Conservation (phyloP, 2,113 vertebrate genomes). For the Chaetodon trifascialis region DNA sequence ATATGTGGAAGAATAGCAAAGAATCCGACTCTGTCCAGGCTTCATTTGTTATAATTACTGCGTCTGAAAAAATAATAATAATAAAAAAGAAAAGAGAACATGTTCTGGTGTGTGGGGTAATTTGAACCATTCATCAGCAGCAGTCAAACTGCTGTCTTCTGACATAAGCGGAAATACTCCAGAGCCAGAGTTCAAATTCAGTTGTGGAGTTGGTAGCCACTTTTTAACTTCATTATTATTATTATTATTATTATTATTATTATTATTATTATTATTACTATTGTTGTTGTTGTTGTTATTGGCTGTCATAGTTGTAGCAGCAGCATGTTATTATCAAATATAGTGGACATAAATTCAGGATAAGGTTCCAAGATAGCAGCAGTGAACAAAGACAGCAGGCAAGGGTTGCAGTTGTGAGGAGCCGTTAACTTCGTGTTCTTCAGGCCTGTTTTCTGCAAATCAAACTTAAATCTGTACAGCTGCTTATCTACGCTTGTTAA, state of each 20-base stretch:
- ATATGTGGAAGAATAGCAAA: slow-evolving; percentile 57
- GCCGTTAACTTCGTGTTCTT: background rate
- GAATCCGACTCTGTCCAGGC: slow-evolving; percentile 53
- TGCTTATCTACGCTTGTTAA: background rate
- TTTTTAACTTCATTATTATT: slow-evolving; percentile 1
- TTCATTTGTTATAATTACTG: slow-evolving; percentile 77
- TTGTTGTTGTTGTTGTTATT: too few relatives aligned
- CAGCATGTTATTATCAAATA: too few relatives aligned
- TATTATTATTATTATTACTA: too few relatives aligned
- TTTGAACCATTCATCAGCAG: slow-evolving; percentile 72
- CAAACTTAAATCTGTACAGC: background rate
- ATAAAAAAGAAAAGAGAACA: slow-evolving; percentile 51
- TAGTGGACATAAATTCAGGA: too few relatives aligned
- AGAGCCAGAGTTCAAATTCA: slow-evolving; percentile 9
- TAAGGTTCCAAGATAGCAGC: too few relatives aligned
- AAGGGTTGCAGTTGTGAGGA: background rate
- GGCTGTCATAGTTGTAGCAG: background rate
- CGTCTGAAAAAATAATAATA: background rate
- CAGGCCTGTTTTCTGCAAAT: background rate
- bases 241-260: too few relatives aligned
- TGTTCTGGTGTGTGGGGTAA: slow-evolving; percentile 65
- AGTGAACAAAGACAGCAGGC: too few relatives aligned
- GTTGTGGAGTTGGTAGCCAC: background rate
- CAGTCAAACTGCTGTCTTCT: slow-evolving; percentile 33
- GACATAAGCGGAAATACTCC: slow-evolving; percentile 17